Evolutionary conservation across 1,140 invertebrate genomes (phyloP).

Genomic region (Metopolophium dirhodum): DNA sequence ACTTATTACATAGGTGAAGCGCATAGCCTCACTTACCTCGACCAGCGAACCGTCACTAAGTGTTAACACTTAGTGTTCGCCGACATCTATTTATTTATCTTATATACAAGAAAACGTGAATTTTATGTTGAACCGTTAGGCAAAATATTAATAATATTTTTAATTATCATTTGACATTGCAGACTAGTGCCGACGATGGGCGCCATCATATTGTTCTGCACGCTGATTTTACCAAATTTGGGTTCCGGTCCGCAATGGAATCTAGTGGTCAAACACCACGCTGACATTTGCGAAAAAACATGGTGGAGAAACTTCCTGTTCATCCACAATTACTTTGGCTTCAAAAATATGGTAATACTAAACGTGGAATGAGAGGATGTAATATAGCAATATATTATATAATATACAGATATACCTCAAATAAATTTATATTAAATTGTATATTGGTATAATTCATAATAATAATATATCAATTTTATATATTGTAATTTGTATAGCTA

Average conservation of each 20-base stretch:
- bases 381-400: no score
- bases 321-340: conserved; percentile 74
- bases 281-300: conserved; percentile 69
- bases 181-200: conserved; percentile 69
- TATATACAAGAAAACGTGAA: neutral
- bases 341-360: conserved; percentile 74
- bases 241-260: conserved; percentile 71
- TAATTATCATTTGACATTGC: conserved; percentile 58
- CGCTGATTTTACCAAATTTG: conserved; percentile 69
- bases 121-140: neutral
- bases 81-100: neutral
- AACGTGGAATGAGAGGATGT: no score
- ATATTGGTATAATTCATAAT: no score
- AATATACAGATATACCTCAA: no score
- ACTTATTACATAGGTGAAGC: neutral
- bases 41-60: neutral
- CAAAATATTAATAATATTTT: neutral
- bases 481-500: no score
- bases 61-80: neutral
- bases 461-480: no score
- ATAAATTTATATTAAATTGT: no score
- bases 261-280: conserved; percentile 69
- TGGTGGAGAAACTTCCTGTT: conserved; percentile 76
- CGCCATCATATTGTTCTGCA: conserved; percentile 71
- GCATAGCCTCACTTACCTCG: neutral